phyloP scores from a whole-genome alignment of 1,140 invertebrate genomes.

The Pararge aegeria region DNA sequence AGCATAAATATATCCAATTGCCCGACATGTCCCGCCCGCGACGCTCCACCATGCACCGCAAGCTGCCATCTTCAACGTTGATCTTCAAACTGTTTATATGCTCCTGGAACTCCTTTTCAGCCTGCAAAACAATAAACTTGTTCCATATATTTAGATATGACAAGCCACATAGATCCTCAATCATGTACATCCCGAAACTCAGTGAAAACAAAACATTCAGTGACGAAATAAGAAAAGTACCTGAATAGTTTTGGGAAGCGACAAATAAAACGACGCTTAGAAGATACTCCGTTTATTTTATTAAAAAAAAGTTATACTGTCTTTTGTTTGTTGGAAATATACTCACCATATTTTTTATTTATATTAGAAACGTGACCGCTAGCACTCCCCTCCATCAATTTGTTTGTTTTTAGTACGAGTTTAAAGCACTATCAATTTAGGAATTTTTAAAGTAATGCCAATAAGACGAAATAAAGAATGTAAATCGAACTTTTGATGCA shows the following conservation, averaged over 20 bases:
- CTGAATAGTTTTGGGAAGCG: neutral
- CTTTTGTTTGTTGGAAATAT: slow-evolving; percentile 20
- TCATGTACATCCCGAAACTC: too few relatives aligned
- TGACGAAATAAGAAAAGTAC: neutral
- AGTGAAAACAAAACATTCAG: too few relatives aligned
- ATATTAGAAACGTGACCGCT: neutral
- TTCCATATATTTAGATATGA: neutral
- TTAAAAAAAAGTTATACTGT: slow-evolving; percentile 9
- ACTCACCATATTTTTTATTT: slow-evolving; percentile 17
- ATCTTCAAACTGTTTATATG: slow-evolving; percentile 70
- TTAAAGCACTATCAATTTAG: too few relatives aligned
- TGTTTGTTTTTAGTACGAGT: too few relatives aligned
- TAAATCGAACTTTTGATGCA: too few relatives aligned
- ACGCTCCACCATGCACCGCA: slow-evolving; percentile 58
- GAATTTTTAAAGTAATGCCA: too few relatives aligned
- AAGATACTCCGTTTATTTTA: slow-evolving; percentile 18
- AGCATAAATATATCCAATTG: slow-evolving; percentile 70
- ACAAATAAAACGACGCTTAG: slow-evolving; percentile 23
- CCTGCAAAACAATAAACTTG: slow-evolving; percentile 43
- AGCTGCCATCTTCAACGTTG: slow-evolving; percentile 55
- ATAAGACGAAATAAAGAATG: too few relatives aligned
- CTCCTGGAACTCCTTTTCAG: slow-evolving; percentile 66
- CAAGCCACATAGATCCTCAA: neutral
- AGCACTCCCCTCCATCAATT: neutral
- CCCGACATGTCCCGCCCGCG: slow-evolving; percentile 58